These are phyloP conservation scores for Glandiceps talaboti DNA, from an alignment of 53 echinoderm and acorn worm species.

Conservation along the genomic window DNA sequence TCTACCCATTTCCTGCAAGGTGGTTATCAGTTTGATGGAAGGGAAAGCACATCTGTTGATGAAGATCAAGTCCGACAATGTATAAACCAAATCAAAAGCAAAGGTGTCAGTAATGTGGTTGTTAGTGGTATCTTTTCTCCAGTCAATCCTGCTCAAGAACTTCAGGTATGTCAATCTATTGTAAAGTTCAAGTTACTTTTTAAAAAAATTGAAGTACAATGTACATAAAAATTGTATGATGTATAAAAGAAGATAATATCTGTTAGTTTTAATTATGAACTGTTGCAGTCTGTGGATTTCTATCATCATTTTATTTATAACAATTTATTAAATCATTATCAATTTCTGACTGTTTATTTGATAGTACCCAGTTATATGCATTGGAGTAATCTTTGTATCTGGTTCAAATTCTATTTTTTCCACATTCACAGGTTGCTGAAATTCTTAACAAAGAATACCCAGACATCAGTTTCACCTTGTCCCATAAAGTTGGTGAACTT, in stretches of 20 bases:
- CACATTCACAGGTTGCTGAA: slow-evolving; percentile 32
- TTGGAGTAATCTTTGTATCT: no score
- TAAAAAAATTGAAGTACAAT: no score
- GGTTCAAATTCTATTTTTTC: background rate
- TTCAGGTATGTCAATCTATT: slow-evolving; percentile 44
- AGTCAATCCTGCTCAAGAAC: slow-evolving; percentile 61
- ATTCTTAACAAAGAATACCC: slow-evolving; percentile 36
- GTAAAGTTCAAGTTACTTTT: no score
- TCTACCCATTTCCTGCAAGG: slow-evolving; percentile 58
- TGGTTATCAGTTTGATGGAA: slow-evolving; percentile 67
- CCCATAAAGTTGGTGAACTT: slow-evolving; percentile 63
- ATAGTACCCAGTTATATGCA: no score
- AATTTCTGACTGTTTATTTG: no score
- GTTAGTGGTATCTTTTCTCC: slow-evolving; percentile 76
- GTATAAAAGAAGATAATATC: no score
- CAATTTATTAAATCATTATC: no score
- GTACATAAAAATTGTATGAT: no score
- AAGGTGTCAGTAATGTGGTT: slow-evolving; percentile 39
- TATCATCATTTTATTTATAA: no score
- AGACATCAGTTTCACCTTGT: slow-evolving; percentile 55
- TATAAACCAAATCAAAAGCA: slow-evolving; percentile 37
- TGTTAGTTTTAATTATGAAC: no score
- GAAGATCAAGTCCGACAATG: slow-evolving; percentile 37
- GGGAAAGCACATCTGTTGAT: slow-evolving; percentile 52
- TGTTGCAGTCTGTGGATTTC: no score